Percentiles rank a stretch among this genome's conserved stretches.
Conservation (phyloP, 2,888 invertebrate genomes). For the Portevinia maculata region DNA sequence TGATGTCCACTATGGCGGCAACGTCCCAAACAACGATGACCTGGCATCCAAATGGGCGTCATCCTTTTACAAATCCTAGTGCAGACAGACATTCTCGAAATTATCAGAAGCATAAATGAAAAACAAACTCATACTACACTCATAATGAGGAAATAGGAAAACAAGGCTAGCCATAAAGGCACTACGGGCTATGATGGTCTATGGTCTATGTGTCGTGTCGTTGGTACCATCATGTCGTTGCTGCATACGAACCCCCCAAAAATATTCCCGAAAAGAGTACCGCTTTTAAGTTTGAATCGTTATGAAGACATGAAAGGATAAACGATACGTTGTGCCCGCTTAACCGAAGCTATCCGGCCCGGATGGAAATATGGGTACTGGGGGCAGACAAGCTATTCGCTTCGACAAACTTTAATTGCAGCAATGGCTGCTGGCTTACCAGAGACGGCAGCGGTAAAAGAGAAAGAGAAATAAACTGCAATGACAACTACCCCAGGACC, state of each 20-base stretch:
- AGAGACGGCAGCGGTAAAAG: not conserved
- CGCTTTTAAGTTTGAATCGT: conserved; percentile 40
- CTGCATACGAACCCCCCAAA: not conserved
- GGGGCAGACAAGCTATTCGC: conserved; percentile 26
- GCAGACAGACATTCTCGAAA: conserved; percentile 23
- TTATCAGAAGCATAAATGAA: conserved; percentile 27
- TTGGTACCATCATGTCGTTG: conserved; percentile 2
- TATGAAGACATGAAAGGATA: conserved; percentile 48
- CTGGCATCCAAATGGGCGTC: conserved; percentile 23
- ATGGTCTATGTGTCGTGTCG: not conserved
- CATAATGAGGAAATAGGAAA: conserved; percentile 32
- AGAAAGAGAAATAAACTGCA: conserved; percentile 11
- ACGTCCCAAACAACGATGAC: conserved; percentile 18
- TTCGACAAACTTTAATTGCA: conserved; percentile 15
- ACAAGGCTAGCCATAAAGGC: conserved; percentile 1
- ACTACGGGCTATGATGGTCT: no score
- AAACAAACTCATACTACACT: conserved; percentile 17
- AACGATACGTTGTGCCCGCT: conserved; percentile 11
- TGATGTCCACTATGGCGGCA: conserved; percentile 6
- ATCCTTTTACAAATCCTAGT: no score
- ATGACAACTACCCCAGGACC: not conserved
- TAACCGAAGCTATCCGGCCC: not conserved
- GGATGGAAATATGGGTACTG: not conserved
- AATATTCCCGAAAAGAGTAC: conserved; percentile 20
- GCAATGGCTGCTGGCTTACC: not conserved